Conservation (phyloP, 2,113 vertebrate genomes). For the Riparia riparia region DNA sequence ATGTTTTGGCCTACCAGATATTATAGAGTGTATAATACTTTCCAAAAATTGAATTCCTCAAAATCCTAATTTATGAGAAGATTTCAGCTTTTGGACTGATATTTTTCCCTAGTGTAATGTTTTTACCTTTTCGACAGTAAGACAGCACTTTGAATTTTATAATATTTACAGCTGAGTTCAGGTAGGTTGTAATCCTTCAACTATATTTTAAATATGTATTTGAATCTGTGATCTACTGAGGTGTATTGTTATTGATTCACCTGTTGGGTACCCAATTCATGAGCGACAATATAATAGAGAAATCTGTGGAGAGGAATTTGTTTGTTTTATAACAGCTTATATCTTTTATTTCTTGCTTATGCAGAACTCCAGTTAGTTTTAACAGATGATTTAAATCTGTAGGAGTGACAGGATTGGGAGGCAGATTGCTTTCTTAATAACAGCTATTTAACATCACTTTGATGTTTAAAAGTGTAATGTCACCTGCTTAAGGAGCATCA, state of each 20-base stretch:
- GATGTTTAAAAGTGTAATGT: not conserved
- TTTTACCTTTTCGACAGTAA: not conserved
- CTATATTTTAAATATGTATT: not conserved
- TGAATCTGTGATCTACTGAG: not conserved
- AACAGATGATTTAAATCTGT: not conserved
- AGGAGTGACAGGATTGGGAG: not conserved
- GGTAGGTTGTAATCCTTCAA: not conserved
- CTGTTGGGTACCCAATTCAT: not conserved
- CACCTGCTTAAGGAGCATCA: not conserved
- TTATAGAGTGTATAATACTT: not conserved
- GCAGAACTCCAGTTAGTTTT: not conserved
- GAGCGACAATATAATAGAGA: not conserved
- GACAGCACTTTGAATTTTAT: not conserved
- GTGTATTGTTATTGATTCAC: not conserved
- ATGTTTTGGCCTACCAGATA: not conserved
- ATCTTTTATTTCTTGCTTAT: not conserved
- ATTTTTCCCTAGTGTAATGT: not conserved
- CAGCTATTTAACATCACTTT: not conserved
- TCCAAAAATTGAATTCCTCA: not conserved
- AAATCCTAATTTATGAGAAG: not conserved
- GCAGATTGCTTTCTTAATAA: not conserved
- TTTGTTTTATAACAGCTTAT: not conserved
- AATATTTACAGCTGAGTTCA: not conserved
- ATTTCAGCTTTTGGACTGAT: not conserved
- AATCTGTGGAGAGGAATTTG: not conserved